Base-by-base conservation (phyloP, 2,113 vertebrate species). In the Menura novaehollandiae region DNA sequence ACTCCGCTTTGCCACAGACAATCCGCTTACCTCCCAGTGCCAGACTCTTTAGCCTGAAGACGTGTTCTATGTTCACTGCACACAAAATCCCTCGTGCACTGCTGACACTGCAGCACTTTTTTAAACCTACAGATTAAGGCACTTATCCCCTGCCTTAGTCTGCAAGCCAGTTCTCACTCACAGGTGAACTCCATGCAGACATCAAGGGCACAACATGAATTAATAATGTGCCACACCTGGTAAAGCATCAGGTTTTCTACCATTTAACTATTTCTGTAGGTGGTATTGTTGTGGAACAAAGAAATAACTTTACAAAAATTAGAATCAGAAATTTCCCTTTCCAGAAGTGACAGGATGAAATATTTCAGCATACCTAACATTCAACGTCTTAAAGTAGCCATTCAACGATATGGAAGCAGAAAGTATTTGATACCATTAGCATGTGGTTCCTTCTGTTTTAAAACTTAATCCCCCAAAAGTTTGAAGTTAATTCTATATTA, bases 381-480 rank as follows among this genome's bases (percentile, higher is more conserved):
- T 28, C 24, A 55, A 35, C 27, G 63, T 19, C 71, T 86, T 43
- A 5, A 91, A 81, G 19, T 1, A 84, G 26, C 47, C 30, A 67
- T 63, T n/a, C 1, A 1, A 83, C 3, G 30, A 32, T 5, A 76
- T 0, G 1, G 58, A 85, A 73, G 12, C 20, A 80, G 16, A 69
- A 90, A 64, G 32, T 52, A 91, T n/a, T 76, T 24, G 7, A 85
- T 32, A 68, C 10, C 4, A 49, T 41, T 15, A 74, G 7, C 10
- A 37, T 21, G 15, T 3, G 4, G 20, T 39, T 93, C 62, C 59
- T 74, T 8, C 22, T 63, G 16, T 18, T 77, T 41, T 41, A 91
- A 88, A 30, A 13, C 11, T 51, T 3, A 64, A 58, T 35, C 20
- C 5, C 4, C 10, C 32, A 56, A 5, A 83, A 80, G 10, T 41